Conservation (phyloP, 2,888 invertebrate species). For the Ptychoptera albimana region DNA sequence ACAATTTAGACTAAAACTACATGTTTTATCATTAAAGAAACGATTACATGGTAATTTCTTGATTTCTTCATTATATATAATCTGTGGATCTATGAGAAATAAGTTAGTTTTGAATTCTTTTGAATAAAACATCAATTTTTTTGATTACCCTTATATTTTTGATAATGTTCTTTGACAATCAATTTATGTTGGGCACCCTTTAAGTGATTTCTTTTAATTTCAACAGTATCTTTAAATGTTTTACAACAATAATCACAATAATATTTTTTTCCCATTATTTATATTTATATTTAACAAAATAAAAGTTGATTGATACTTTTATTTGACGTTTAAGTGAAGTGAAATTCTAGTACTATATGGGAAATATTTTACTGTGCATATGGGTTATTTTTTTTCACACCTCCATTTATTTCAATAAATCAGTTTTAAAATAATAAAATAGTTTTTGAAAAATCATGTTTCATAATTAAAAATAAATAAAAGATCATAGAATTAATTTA, state of each 20-base stretch:
- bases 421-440: too few relatives aligned
- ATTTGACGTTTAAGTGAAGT: too few relatives aligned
- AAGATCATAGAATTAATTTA: too few relatives aligned
- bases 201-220: constrained; percentile 24
- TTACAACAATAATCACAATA: constrained; percentile 28
- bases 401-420: too few relatives aligned
- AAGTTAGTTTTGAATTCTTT: not conserved
- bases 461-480: too few relatives aligned
- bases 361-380: too few relatives aligned
- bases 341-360: too few relatives aligned
- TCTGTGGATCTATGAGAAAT: constrained; percentile 10
- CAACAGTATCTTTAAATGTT: constrained; percentile 25
- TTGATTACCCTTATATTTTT: constrained; percentile 11
- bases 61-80: constrained; percentile 10
- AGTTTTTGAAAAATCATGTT: too few relatives aligned
- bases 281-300: too few relatives aligned
- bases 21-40: constrained; percentile 7
- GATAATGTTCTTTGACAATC: constrained; percentile 19
- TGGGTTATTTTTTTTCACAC: too few relatives aligned
- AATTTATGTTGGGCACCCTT: constrained; percentile 22
- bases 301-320: too few relatives aligned
- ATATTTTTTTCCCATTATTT: constrained; percentile 25
- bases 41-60: constrained; percentile 11
- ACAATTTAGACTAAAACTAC: constrained; percentile 10
- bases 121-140: too few relatives aligned